These are phyloP conservation scores for Lithodes maja DNA, from an alignment of 2,888 invertebrate genomes.

Conservation along the genomic window DNA sequence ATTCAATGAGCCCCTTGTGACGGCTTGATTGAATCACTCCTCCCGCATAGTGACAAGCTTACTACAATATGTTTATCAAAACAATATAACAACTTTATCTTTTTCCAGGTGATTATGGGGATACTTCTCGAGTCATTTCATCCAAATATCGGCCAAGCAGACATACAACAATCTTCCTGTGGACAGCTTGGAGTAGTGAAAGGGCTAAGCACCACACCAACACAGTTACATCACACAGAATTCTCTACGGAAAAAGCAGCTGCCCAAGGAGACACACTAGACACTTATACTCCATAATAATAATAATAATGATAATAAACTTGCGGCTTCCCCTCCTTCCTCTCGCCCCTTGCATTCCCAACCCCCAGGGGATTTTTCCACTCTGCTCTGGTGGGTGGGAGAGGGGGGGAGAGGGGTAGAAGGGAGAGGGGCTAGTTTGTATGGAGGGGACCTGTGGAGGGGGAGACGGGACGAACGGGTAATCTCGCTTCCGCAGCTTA, in stretches of 20 bases:
- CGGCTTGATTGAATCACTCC: no score
- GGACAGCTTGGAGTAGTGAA: no score
- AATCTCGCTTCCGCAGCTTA: conserved; percentile 6
- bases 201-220: background rate
- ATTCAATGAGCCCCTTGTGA: no score
- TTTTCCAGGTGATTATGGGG: no score
- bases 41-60: no score
- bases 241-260: background rate
- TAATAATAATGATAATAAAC: background rate
- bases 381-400: background rate
- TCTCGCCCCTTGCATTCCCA: background rate
- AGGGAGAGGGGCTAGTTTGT: conserved; percentile 3
- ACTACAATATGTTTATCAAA: no score
- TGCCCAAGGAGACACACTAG: background rate
- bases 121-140: no score
- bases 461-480: conserved; percentile 47
- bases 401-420: conserved; percentile 9
- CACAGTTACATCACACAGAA: background rate
- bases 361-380: background rate
- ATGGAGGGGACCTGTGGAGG: conserved; percentile 42
- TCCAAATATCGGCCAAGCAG: no score
- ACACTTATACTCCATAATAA: background rate
- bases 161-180: no score
- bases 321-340: background rate
- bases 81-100: no score